A percentile compares a stretch with the other conserved stretches of the same genome.
phyloP scores from a whole-genome alignment of 1,140 invertebrate species.

The Schlechtendalia chinensis region DNA sequence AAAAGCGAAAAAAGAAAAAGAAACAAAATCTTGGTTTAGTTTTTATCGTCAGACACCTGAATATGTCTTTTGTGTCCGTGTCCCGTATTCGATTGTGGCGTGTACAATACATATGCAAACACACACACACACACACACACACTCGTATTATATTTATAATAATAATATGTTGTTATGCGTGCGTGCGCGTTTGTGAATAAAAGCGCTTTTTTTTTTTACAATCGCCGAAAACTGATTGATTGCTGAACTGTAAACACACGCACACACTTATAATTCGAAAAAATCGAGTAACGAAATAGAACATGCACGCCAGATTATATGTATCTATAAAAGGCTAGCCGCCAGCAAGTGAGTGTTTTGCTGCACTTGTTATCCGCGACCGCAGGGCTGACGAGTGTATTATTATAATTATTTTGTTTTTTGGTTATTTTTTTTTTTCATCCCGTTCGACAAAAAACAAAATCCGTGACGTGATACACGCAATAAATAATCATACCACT shows the following conservation, averaged over 20 bases:
- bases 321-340: too few species aligned
- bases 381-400: not conserved
- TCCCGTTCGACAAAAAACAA: not conserved
- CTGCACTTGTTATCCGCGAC: not conserved
- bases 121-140: not conserved
- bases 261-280: too few species aligned
- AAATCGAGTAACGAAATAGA: too few species aligned
- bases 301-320: too few species aligned
- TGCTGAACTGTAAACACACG: not conserved
- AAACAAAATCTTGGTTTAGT: constrained; percentile 16
- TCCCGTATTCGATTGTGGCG: not conserved
- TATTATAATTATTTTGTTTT: constrained; percentile 15
- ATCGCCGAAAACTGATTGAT: constrained; percentile 41
- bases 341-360: too few species aligned
- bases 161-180: not conserved
- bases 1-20: too few species aligned
- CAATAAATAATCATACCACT: too few species aligned
- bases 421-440: not conserved
- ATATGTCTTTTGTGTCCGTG: constrained; percentile 32
- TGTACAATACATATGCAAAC: too few species aligned
- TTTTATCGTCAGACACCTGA: constrained; percentile 43
- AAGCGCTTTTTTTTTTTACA: constrained; percentile 31
- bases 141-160: constrained; percentile 4
- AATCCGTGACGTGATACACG: too few species aligned
- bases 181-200: not conserved